Percentiles rank a stretch among this genome's conserved stretches.
These are phyloP conservation scores for Cololabis saira DNA, from an alignment of 2,113 vertebrate species.

Conservation along the genomic window DNA sequence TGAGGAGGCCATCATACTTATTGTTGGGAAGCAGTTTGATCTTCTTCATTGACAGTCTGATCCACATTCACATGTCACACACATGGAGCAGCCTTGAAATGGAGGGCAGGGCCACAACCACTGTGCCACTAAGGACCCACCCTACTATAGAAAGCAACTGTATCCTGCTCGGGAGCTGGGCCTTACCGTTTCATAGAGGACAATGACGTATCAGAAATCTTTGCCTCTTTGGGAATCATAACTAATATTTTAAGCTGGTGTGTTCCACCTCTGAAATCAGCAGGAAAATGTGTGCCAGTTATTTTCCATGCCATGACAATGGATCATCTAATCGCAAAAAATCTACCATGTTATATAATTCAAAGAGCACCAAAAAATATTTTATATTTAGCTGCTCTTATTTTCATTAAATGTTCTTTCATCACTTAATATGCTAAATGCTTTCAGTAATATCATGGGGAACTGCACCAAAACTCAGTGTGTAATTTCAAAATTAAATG, in stretches of 20 bases:
- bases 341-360: no score
- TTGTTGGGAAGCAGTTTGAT: no score
- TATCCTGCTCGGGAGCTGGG: constrained; percentile 35
- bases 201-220: constrained; percentile 18
- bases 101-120: not conserved
- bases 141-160: constrained; percentile 15
- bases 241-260: constrained; percentile 21
- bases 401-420: no score
- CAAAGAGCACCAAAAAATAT: no score
- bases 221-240: constrained; percentile 28
- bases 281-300: constrained; percentile 14
- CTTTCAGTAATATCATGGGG: no score
- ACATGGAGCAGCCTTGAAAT: not conserved
- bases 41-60: not conserved
- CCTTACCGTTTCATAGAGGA: constrained; percentile 37
- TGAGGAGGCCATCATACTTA: not conserved
- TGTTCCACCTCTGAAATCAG: constrained; percentile 41
- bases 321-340: constrained; percentile 4
- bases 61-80: constrained; percentile 8
- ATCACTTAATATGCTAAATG: no score
- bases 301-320: constrained; percentile 8
- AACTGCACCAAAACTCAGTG: no score
- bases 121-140: constrained; percentile 12
- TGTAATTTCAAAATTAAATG: no score
- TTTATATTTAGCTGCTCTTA: no score